Evolutionary conservation across 2,888 invertebrate species (phyloP).

Genomic region (Synanthedon myopaeformis): DNA sequence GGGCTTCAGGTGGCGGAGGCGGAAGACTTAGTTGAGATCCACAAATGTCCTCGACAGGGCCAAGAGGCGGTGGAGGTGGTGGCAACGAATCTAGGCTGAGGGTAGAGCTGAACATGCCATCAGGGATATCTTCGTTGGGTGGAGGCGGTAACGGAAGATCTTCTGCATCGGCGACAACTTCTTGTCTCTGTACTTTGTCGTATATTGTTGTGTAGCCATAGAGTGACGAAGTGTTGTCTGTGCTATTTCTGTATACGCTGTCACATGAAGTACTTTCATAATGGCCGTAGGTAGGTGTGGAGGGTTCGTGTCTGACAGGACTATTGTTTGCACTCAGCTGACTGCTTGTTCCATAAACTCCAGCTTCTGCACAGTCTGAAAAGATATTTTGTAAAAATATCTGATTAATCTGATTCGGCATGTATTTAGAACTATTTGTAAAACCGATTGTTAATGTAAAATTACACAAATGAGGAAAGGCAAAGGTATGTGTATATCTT

Average conservation of each 20-base stretch:
- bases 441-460: too few relatives aligned
- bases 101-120: conserved; percentile 78
- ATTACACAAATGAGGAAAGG: too few relatives aligned
- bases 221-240: conserved; percentile 41
- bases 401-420: too few relatives aligned
- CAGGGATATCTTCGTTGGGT: conserved; percentile 67
- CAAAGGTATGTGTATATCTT: too few relatives aligned
- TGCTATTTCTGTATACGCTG: conserved; percentile 29
- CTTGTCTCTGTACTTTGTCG: conserved; percentile 38
- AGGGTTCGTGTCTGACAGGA: conserved; percentile 31
- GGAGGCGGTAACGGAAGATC: conserved; percentile 78
- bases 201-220: conserved; percentile 64
- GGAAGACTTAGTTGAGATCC: conserved; percentile 82
- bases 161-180: conserved; percentile 35
- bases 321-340: conserved; percentile 25
- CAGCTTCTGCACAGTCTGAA: not conserved
- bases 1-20: conserved; percentile 75
- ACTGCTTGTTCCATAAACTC: conserved; percentile 22
- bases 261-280: conserved; percentile 46
- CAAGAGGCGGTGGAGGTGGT: conserved; percentile 77
- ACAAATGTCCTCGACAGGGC: conserved; percentile 62
- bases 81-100: conserved; percentile 84
- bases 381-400: not conserved
- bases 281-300: conserved; percentile 41
- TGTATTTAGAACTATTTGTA: too few relatives aligned